Conservation (phyloP, 2,797 vertebrate genomes). For the Sebastolobus altivelis region DNA sequence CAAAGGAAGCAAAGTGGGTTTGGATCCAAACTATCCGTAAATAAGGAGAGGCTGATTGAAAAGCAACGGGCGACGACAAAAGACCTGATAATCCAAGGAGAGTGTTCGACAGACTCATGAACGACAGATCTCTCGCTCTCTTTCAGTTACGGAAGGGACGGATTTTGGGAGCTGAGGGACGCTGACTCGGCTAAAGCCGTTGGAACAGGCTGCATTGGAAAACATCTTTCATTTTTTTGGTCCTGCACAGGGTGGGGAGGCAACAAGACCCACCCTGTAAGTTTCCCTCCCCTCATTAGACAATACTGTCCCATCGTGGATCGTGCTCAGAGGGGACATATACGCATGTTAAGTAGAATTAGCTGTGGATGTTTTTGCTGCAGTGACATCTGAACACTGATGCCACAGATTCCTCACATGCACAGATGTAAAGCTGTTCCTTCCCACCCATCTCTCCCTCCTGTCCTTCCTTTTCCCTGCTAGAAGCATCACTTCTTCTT, state of each 20-base stretch:
- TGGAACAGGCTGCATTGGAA: conserved; percentile 38
- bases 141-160: conserved; percentile 43
- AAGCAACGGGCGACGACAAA: conserved; percentile 29
- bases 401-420: conserved; percentile 55
- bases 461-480: conserved; percentile 37
- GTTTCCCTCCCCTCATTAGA: conserved; percentile 53
- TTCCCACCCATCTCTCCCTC: conserved; percentile 44
- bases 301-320: conserved; percentile 41
- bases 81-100: conserved; percentile 33
- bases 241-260: conserved; percentile 58
- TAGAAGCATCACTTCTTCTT: conserved; percentile 42
- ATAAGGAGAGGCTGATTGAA: conserved; percentile 32
- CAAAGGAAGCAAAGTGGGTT: conserved; percentile 49
- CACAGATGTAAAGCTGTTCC: conserved; percentile 69
- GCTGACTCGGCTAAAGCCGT: conserved; percentile 65
- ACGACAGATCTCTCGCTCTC: conserved; percentile 19
- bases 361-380: conserved; percentile 56
- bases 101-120: conserved; percentile 34
- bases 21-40: conserved; percentile 4
- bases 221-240: conserved; percentile 20
- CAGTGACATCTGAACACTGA: conserved; percentile 60
- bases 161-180: conserved; percentile 47
- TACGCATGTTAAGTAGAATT: conserved; percentile 39
- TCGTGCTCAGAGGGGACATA: conserved; percentile 17
- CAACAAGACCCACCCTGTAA: conserved; percentile 72